Evolutionary conservation across 2,888 invertebrate species (phyloP), one percentile per base, ranked within the genome.

Genomic region (Caenorhabditis sp.): DNA sequence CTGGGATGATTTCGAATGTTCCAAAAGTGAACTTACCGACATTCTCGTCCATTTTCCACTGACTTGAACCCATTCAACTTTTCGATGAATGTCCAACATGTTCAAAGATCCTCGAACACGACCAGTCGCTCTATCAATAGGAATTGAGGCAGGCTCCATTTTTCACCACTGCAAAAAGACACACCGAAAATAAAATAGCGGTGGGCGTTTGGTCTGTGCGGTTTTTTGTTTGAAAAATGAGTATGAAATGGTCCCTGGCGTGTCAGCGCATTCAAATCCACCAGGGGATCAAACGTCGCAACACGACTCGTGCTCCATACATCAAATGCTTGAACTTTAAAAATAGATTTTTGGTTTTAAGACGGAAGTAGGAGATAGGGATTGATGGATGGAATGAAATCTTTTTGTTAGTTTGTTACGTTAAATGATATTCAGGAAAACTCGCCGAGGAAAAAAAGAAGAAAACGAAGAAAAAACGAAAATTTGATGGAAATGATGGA

Each of bases 1-100:
- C 12, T 36, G 5, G 5, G 36, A 36, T 36, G 36, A 36, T 36
- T 36, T 36, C 12, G 36, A 36, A 12, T n/a, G n/a, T n/a, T n/a
- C n/a, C n/a, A n/a, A n/a, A 53, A 24, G 10, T 26, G 23, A 26
- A 23, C 66, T 64, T 23, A 83, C 80, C 55, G 83, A 82, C 64
- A 82, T 78, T 26, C 84, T 74, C 21, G 81, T 83, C 83, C 83
- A 83, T 59, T 71, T 68, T 58, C 78, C 81, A n/a, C 78, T 80
- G 55, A 84, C 81, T 66, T 76, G 74, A 10, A 80, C 74, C 82
- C 82, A 82, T n/a, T 82, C 82, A 37, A 77, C 77, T 51, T 69
- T 67, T 49, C 75, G 58, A 21, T 76, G 62, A 50, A 82, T 66
- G 53, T 79, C 78, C 53, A 69, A 51, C 74, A 74, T 74, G 23